Evolutionary conservation across 2,888 invertebrate genomes (phyloP).

Genomic region (Dolichopus griseipennis): DNA sequence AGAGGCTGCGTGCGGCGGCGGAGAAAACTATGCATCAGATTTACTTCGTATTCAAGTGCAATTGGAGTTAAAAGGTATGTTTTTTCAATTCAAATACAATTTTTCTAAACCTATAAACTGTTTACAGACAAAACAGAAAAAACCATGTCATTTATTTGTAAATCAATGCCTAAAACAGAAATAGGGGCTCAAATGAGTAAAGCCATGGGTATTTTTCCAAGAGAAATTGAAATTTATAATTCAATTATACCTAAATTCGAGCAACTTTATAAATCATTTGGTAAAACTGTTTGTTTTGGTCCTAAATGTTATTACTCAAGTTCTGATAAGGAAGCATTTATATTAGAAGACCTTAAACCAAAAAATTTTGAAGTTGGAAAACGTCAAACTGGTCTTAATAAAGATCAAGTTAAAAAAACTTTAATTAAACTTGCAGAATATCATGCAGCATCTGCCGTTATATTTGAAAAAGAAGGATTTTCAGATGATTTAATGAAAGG

Average conservation of each 20-base stretch:
- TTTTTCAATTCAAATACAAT: background rate
- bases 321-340: slow-evolving; percentile 21
- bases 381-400: slow-evolving; percentile 30
- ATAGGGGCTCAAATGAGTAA: slow-evolving; percentile 27
- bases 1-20: slow-evolving; percentile 25
- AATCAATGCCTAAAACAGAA: slow-evolving; percentile 29
- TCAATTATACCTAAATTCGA: slow-evolving; percentile 34
- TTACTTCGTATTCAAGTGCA: slow-evolving; percentile 29
- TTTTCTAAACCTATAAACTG: too few relatives aligned
- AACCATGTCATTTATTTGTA: slow-evolving; percentile 29
- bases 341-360: slow-evolving; percentile 34
- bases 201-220: slow-evolving; percentile 28
- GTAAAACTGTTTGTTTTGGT: slow-evolving; percentile 29
- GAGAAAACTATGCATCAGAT: slow-evolving; percentile 34
- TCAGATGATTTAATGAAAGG: slow-evolving; percentile 30
- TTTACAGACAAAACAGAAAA: slow-evolving; percentile 29
- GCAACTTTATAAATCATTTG: slow-evolving; percentile 29
- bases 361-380: slow-evolving; percentile 32
- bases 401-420: slow-evolving; percentile 28
- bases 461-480: slow-evolving; percentile 10
- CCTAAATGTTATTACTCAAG: slow-evolving; percentile 32
- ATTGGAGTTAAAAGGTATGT: slow-evolving; percentile 26
- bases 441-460: slow-evolving; percentile 35
- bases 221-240: slow-evolving; percentile 36
- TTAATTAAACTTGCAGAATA: slow-evolving; percentile 32